These are phyloP conservation scores for Pangasianodon hypophthalmus DNA, from an alignment of 2,113 vertebrate genomes.

Conservation along the genomic window DNA sequence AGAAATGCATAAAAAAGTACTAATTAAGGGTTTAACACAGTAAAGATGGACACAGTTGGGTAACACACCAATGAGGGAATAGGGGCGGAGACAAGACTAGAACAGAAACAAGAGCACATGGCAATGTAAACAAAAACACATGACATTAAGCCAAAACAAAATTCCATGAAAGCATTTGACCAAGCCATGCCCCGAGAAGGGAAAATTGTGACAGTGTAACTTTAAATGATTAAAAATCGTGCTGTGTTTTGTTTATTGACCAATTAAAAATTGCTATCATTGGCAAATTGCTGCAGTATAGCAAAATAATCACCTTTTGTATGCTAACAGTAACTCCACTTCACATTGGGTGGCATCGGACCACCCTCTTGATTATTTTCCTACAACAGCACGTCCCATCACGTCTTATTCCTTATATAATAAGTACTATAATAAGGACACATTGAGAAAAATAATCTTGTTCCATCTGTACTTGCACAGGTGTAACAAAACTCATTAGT, in stretches of 20 bases:
- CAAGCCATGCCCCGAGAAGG: neutral
- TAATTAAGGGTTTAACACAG: neutral
- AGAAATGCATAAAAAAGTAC: neutral
- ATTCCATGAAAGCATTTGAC: neutral
- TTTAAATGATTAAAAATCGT: neutral
- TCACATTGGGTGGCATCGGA: neutral
- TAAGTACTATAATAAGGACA: neutral
- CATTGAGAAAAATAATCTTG: neutral
- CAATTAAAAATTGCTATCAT: neutral
- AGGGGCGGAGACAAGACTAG: neutral
- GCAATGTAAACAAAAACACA: neutral
- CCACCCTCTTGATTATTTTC: neutral
- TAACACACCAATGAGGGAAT: neutral
- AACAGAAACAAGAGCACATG: neutral
- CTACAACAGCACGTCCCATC: neutral
- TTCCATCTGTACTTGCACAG: constrained; percentile 6
- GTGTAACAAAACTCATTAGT: constrained; percentile 3
- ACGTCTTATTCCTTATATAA: neutral
- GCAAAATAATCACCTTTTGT: neutral
- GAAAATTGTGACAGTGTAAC: neutral
- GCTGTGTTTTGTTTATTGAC: neutral
- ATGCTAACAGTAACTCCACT: neutral
- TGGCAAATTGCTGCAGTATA: neutral
- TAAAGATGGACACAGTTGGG: neutral
- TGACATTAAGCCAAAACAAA: neutral